A percentile compares a stretch with the other conserved stretches of the same genome.
Conservation (phyloP, 2,113 vertebrate species). For the Tapirus terrestris region DNA sequence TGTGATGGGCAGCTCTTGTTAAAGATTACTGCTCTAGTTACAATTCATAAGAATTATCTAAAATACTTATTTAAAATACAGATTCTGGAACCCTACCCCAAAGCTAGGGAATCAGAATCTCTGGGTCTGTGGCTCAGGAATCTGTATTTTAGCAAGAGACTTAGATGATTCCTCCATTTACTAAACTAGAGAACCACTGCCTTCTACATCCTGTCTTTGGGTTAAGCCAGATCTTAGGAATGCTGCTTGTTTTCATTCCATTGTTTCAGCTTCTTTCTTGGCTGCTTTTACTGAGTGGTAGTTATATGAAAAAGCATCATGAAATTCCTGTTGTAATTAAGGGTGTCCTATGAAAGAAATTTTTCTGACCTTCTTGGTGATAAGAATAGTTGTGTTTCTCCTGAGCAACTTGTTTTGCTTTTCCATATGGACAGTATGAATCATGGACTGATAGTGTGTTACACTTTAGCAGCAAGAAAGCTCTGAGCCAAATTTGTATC, state of each 20-base stretch:
- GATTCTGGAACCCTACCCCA: background rate
- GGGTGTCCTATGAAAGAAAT: background rate
- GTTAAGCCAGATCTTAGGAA: background rate
- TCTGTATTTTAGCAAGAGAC: background rate
- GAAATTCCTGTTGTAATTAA: background rate
- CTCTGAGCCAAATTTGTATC: background rate
- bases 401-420: background rate
- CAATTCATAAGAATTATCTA: background rate
- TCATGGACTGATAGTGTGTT: background rate
- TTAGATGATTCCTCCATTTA: background rate
- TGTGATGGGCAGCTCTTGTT: background rate
- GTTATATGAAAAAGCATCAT: background rate
- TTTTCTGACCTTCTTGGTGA: slow-evolving; percentile 1
- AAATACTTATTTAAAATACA: background rate
- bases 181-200: background rate
- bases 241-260: background rate
- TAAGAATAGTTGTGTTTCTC: background rate
- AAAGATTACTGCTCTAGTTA: background rate
- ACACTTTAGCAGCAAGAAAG: background rate
- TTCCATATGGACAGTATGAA: background rate
- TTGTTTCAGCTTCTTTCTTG: background rate
- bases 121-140: background rate
- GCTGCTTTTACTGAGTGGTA: background rate
- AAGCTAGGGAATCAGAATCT: background rate
- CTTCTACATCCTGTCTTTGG: background rate